Evolutionary conservation across 2,113 vertebrate species (phyloP).

Genomic region (Heliornis fulica): DNA sequence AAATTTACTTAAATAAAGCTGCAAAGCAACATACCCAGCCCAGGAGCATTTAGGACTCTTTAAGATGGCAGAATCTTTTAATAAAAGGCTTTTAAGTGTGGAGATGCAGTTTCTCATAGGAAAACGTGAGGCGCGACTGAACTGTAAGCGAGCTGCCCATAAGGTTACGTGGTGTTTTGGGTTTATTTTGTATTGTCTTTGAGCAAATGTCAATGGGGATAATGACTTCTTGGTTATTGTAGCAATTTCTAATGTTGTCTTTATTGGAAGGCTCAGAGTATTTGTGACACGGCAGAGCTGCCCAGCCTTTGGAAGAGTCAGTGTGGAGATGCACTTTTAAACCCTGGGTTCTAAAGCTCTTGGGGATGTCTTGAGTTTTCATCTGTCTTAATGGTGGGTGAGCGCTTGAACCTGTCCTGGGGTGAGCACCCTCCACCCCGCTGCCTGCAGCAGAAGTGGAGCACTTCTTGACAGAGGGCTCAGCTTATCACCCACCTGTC

Average conservation of each 20-base stretch:
- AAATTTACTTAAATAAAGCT: not conserved
- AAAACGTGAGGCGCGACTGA: not conserved
- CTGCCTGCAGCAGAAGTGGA: not conserved
- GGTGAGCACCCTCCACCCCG: not conserved
- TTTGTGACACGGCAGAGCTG: not conserved
- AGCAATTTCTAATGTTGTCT: not conserved
- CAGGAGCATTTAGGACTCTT: not conserved
- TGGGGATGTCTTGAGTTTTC: not conserved
- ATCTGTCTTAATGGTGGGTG: not conserved
- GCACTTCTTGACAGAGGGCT: not conserved
- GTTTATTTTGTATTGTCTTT: not conserved
- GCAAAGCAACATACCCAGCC: not conserved
- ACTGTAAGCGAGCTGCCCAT: not conserved
- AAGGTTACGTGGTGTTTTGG: not conserved
- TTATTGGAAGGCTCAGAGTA: not conserved
- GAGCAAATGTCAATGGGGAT: not conserved
- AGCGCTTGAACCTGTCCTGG: not conserved
- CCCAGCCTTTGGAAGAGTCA: not conserved
- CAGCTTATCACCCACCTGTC: not conserved
- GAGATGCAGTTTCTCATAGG: not conserved
- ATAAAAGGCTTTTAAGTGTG: not conserved
- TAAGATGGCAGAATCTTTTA: not conserved
- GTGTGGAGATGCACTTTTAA: conserved; percentile 16
- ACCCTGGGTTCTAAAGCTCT: not conserved
- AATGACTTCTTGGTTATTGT: not conserved